Evolutionary conservation across 2,797 vertebrate species (phyloP), one percentile per base, ranked within the genome.

Genomic region (Rhinella marina): DNA sequence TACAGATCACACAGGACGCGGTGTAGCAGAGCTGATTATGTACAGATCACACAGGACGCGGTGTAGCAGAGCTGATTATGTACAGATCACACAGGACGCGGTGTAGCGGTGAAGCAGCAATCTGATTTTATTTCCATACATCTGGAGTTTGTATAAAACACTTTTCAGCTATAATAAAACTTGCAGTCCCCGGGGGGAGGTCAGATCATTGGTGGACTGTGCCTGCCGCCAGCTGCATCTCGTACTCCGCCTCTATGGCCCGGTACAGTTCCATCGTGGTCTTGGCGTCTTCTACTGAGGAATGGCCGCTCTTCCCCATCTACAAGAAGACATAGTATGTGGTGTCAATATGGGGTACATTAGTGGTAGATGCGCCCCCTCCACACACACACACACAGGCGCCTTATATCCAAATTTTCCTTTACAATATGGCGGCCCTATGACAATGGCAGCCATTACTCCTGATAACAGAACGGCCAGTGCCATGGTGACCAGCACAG

Each of bases 181-280:
- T 25, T 16, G 13, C 1, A 23, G 75, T n/a, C 21, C 73, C 54
- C n/a, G n/a, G 10, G 50, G 27, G 25, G n/a, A 25, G 2, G n/a
- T 56, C 10, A 9, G 21, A 5, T 87, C 81, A 87, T 59, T 32
- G 80, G 8, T 21, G 48, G 21, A 25, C 27, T 0, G 80, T 87
- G 57, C 91, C 92, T 66, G 90, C 90, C 73, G 84, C 87, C 86
- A 99, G 92, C 7, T 90, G 92, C 81, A 90, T 92, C 92, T 99
- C 98, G 97, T 96, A 98, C 91, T 98, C 95, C 0, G 88, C 92
- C 88, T 97, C 97, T 84, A 98, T 95, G 92, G 96, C 88, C 84
- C 95, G 97, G 94, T 97, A 99, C n/a, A 99, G 96, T 85, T 98
- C 96, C 97, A 98, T 98, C 7, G 97, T 97, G 89, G 97, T 96